Base-by-base conservation (phyloP, 2,888 invertebrate genomes). In the Epirrhoe tristata region DNA sequence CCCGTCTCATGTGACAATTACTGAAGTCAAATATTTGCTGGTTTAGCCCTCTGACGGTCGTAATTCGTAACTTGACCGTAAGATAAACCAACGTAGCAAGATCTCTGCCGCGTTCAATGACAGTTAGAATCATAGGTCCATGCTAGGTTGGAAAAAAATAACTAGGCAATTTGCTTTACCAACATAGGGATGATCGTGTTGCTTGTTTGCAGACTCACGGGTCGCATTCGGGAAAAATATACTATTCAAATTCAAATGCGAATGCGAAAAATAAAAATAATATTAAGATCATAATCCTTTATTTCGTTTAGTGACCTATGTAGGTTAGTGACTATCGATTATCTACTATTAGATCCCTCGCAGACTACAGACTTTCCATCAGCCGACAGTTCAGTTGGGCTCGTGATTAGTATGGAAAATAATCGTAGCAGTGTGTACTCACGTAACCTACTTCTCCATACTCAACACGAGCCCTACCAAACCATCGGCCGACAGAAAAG, bases 11-110 rank as follows among this genome's bases (percentile, higher is more conserved):
- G 80, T 93, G 91, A 83, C 93, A 92, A 93, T 92, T 92, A 91
- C 87, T 77, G 81, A 86, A 84, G 82, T 89, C 90, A 91, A 93
- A 92, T 89, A 90, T 91, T 91, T 90, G 91, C 88, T 83, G 85
- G 87, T 87, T 89, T 82, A 85, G 88, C 87, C 90, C 90, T 88
- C 86, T 84, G 86, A 79, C 80, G 89, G 79, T 83, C 89, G 91
- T 91, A 86, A 91, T 84, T 82, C 83, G 91, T 89, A 91, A 92
- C 86, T 79, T 79, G 91, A 92, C 81, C 82, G 79, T 66, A 16
- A 31, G 10, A 0, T 0, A 0, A 0, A n/a, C 82, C 77, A 80
- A 24, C 54, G 0, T 72, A 62, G 0, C 24, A 16, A 68, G 81
- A 78, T 2, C 80, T 67, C 14, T 69, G 0, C 5, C 51, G 0